Evolutionary conservation across 2,113 vertebrate genomes (phyloP).

Genomic region (Cyphomyrus plagiostoma): DNA sequence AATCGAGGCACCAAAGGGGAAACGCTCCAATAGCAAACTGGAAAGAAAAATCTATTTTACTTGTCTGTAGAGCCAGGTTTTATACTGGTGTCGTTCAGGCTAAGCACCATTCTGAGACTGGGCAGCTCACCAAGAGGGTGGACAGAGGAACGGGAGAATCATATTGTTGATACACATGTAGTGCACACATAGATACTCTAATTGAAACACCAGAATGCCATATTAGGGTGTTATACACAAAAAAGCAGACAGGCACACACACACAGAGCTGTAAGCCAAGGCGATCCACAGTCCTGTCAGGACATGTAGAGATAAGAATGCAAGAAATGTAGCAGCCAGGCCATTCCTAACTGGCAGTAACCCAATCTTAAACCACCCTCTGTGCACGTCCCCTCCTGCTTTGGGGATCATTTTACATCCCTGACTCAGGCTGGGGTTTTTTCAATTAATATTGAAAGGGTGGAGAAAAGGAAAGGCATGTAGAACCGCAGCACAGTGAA

Average conservation of each 20-base stretch:
- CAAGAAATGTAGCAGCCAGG: slow-evolving; percentile 47
- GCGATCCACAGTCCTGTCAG: slow-evolving; percentile 40
- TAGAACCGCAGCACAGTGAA: background rate
- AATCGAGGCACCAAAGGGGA: background rate
- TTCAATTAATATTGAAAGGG: background rate
- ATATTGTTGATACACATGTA: background rate
- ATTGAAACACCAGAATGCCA: background rate
- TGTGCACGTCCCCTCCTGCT: background rate
- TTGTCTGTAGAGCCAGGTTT: background rate
- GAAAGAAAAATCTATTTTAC: background rate
- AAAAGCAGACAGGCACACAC: background rate
- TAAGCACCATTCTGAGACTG: background rate
- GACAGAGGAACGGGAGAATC: background rate
- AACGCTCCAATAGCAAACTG: background rate
- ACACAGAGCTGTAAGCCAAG: background rate
- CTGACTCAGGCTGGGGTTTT: background rate
- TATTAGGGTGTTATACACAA: background rate
- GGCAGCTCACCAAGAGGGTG: background rate
- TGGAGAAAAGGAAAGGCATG: background rate
- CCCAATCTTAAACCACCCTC: background rate
- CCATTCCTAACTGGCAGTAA: slow-evolving; percentile 6
- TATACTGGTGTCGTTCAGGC: background rate
- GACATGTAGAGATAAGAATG: slow-evolving; percentile 45
- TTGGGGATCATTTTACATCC: background rate
- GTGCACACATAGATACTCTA: background rate